Evolutionary conservation across 2,888 invertebrate genomes (phyloP), one percentile per base, ranked within the genome.

Genomic region (Eilema sororculum): DNA sequence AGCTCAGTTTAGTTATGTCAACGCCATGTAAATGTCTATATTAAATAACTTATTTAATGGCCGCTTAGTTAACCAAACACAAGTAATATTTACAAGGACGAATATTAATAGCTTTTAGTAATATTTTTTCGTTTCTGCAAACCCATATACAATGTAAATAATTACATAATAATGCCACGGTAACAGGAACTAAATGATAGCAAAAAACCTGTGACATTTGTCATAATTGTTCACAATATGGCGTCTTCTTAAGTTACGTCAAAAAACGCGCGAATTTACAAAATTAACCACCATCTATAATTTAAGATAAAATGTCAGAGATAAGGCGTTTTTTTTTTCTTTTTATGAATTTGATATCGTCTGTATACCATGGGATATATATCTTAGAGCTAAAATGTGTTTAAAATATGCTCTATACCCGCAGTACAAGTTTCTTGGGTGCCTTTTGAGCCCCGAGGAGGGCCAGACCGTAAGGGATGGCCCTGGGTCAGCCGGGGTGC

Each of bases 261-360:
- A 74, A 69, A 70, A 37, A 69, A 57, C 65, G 30, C 46, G 60
- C 28, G 69, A 68, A 58, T 72, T n/a, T 72, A 37, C 73, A 30
- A 64, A 66, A 74, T 68, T 65, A 74, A 22, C 20, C 33, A 57
- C 67, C 57, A 75, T 79, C 69, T 67, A 78, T 77, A 69, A 41
- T 67, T 72, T n/a, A 41, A 69, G 82, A 82, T 79, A 72, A 80
- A 71, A 73, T 70, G 77, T 74, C 81, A 77, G 62, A 82, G 75
- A 78, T 75, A 74, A 71, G 61, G 25, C 5, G 60, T 77, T 72
- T 71, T 66, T 67, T 46, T 52, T 16, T 52, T 46, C 25, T 12
- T 64, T 28, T 30, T 9, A 28, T 4, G 6, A 60, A 65, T 68
- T 66, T 65, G 46, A 25, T 61, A 60, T 37, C 24, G 56, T n/a